A percentile compares a stretch with the other conserved stretches of the same genome.
These are phyloP conservation scores for Gavialis gangeticus DNA, from an alignment of 2,113 vertebrate genomes.

Conservation along the genomic window DNA sequence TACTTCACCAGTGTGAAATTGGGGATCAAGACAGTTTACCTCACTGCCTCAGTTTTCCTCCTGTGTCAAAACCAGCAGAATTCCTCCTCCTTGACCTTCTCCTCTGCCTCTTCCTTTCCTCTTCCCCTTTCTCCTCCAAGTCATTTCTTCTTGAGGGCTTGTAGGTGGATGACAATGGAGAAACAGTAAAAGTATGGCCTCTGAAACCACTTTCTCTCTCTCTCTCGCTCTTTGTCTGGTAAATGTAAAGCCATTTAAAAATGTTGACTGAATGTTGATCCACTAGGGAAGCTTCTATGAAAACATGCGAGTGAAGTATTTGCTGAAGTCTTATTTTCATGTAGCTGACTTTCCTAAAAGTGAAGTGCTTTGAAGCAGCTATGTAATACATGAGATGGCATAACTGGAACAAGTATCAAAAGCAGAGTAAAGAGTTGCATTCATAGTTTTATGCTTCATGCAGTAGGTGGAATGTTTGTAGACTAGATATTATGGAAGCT, in stretches of 20 bases:
- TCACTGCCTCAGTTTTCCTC: too few species aligned
- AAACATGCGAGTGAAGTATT: neutral
- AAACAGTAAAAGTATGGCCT: too few species aligned
- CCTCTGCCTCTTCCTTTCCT: too few species aligned
- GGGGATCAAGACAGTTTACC: too few species aligned
- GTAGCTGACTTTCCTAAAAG: neutral
- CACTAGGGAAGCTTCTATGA: neutral
- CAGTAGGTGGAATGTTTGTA: neutral
- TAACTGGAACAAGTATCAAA: too few species aligned
- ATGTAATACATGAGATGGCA: neutral
- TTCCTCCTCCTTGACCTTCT: too few species aligned
- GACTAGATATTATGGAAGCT: neutral
- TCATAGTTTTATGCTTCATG: neutral
- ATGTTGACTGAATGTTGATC: neutral
- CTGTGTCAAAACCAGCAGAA: too few species aligned
- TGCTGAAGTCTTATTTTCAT: constrained; percentile 17
- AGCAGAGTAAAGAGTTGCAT: neutral
- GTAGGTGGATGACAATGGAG: too few species aligned
- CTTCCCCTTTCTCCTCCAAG: too few species aligned
- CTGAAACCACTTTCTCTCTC: too few species aligned
- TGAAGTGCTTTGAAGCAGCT: neutral
- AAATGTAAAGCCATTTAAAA: neutral
- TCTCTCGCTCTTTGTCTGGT: neutral
- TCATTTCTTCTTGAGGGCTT: too few species aligned
- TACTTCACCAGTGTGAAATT: too few species aligned